phyloP scores from a whole-genome alignment of 2,113 vertebrate genomes.

The Caloenas nicobarica region DNA sequence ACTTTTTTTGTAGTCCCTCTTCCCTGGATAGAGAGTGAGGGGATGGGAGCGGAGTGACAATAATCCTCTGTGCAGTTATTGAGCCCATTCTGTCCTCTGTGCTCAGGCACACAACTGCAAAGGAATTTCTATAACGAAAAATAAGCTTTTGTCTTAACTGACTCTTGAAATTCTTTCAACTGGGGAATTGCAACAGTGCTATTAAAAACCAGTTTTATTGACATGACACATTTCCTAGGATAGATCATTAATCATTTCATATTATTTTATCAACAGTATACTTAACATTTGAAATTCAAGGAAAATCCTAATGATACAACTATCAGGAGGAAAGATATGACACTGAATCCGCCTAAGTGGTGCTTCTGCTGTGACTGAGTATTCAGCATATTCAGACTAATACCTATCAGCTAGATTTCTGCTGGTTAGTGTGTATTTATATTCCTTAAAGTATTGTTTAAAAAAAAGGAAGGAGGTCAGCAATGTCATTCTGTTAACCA shows the following conservation, averaged over 20 bases:
- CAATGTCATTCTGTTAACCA: neutral
- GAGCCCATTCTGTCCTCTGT: neutral
- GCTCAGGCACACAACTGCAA: neutral
- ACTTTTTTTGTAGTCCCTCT: neutral
- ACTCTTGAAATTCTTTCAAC: slow-evolving; percentile 19
- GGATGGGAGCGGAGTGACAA: neutral
- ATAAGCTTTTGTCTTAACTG: slow-evolving; percentile 29
- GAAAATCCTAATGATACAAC: slow-evolving; percentile 1
- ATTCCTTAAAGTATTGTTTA: neutral
- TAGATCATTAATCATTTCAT: neutral
- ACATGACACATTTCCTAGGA: neutral
- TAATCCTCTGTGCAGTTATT: neutral
- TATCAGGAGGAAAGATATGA: neutral
- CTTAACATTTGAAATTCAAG: neutral
- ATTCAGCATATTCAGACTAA: neutral
- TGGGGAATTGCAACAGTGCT: neutral
- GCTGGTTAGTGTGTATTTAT: neutral
- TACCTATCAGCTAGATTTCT: neutral
- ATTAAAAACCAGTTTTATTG: slow-evolving; percentile 35
- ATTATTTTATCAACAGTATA: neutral
- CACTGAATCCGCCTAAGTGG: neutral
- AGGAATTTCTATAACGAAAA: slow-evolving; percentile 33
- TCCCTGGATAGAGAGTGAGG: neutral
- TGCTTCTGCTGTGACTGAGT: neutral
- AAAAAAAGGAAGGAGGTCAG: neutral